Evolutionary conservation across 1,140 invertebrate species (phyloP).

Genomic region (Caenorhabditis elegans): DNA sequence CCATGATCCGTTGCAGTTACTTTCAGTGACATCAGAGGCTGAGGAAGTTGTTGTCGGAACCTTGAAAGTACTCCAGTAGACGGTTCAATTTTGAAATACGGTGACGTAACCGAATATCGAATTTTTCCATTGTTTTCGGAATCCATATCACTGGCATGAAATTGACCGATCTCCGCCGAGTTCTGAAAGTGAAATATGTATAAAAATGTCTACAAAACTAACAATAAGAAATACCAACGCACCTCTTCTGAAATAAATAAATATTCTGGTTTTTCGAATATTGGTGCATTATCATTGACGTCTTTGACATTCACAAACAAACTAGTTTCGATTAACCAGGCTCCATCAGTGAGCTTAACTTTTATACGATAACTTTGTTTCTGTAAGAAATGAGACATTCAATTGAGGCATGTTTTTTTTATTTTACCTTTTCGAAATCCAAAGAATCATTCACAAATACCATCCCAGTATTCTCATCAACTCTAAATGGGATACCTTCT

Average conservation of each 20-base stretch:
- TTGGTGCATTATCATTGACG: conserved; percentile 87
- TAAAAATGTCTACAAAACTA: not conserved
- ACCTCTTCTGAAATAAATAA: conserved; percentile 69
- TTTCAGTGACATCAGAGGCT: not conserved
- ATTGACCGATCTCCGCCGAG: not conserved
- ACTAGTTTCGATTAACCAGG: conserved; percentile 83
- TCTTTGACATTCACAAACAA: conserved; percentile 88
- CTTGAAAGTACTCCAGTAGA: not conserved
- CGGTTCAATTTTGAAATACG: not conserved
- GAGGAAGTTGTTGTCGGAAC: not conserved
- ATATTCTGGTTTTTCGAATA: conserved; percentile 82
- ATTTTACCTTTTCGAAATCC: conserved; percentile 6
- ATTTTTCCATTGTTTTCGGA: not conserved
- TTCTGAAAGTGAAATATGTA: not conserved
- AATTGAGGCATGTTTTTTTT: no score
- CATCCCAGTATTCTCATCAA: not conserved
- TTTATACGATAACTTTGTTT: conserved; percentile 79
- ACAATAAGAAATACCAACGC: not conserved
- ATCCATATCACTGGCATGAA: not conserved
- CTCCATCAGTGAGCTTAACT: conserved; percentile 82
- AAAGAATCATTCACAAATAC: not conserved
- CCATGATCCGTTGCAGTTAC: not conserved
- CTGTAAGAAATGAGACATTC: not conserved
- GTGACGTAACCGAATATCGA: not conserved
- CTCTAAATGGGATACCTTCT: not conserved